Conservation (phyloP, 2,888 invertebrate genomes). For the Caprella mutica region DNA sequence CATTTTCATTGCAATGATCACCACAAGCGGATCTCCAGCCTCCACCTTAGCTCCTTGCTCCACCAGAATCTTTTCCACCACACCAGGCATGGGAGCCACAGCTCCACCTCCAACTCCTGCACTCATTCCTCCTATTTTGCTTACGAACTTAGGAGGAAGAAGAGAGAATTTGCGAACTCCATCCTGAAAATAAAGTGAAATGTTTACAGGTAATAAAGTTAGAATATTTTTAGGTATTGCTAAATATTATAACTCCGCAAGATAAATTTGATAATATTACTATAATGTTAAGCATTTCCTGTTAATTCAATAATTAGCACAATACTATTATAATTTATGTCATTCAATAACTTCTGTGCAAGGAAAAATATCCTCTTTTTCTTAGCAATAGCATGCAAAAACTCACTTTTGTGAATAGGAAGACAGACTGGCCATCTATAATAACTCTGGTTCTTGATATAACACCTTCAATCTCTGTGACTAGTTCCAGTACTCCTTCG, state of each 20-base stretch:
- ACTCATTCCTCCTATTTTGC: conserved; percentile 40
- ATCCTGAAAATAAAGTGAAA: conserved; percentile 37
- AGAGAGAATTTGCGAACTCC: conserved; percentile 50
- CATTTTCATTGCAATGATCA: conserved; percentile 99
- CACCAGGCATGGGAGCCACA: conserved; percentile 88
- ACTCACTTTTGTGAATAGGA: conserved; percentile 53
- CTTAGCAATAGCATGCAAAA: not conserved
- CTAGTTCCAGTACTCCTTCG: conserved; percentile 37
- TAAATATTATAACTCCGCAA: too few species aligned
- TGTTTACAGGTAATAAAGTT: not conserved
- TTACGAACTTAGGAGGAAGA: conserved; percentile 51
- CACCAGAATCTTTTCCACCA: conserved; percentile 81
- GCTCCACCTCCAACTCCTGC: conserved; percentile 49
- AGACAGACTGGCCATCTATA: conserved; percentile 48
- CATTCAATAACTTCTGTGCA: too few species aligned
- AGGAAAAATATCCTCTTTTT: not conserved
- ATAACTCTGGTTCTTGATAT: conserved; percentile 50
- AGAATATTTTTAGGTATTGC: too few species aligned
- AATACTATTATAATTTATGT: too few species aligned
- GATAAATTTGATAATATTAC: too few species aligned
- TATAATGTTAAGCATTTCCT: too few species aligned
- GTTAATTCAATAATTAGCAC: too few species aligned
- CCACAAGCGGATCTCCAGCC: conserved; percentile 77
- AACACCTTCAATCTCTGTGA: conserved; percentile 42
- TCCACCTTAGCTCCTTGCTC: conserved; percentile 66